Percentiles rank a stretch among this genome's conserved stretches.
These are phyloP conservation scores for Cristatella mucedo DNA, from an alignment of 2,888 invertebrate genomes.

Conservation along the genomic window DNA sequence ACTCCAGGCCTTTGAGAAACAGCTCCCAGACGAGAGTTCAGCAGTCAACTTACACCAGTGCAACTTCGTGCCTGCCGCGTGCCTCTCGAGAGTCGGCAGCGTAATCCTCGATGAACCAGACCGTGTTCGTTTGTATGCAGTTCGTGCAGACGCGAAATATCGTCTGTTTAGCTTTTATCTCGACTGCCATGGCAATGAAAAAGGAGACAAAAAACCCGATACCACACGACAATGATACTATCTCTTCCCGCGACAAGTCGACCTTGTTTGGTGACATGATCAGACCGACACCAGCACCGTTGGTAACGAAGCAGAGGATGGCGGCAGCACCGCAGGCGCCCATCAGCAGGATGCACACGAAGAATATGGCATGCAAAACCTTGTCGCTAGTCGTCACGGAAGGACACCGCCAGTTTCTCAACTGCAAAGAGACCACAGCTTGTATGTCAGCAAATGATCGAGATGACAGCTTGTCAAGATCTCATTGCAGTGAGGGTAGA, in stretches of 20 bases:
- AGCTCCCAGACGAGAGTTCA: too few species aligned
- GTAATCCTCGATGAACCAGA: constrained; percentile 41
- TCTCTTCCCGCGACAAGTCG: constrained; percentile 41
- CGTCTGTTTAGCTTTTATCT: constrained; percentile 42
- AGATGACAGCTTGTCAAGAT: too few species aligned
- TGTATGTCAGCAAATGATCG: too few species aligned
- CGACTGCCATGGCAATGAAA: constrained; percentile 44
- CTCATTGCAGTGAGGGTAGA: too few species aligned
- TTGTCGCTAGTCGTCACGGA: constrained; percentile 41
- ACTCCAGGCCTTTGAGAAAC: too few species aligned
- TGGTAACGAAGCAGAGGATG: constrained; percentile 42
- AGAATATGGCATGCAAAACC: constrained; percentile 41
- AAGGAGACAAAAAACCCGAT: constrained; percentile 44
- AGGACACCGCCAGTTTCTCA: constrained; percentile 41
- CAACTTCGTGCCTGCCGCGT: too few species aligned
- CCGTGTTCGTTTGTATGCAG: constrained; percentile 38
- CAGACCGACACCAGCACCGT: too few species aligned
- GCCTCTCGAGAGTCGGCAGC: too few species aligned
- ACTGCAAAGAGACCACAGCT: constrained; percentile 28
- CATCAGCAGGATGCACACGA: constrained; percentile 42
- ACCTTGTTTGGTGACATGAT: too few species aligned
- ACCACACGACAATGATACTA: constrained; percentile 42
- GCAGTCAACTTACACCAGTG: too few species aligned
- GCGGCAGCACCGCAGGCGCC: constrained; percentile 42
- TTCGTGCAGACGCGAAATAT: constrained; percentile 39